Evolutionary conservation across 2,888 invertebrate species (phyloP).

Genomic region (Chrysolina americana): DNA sequence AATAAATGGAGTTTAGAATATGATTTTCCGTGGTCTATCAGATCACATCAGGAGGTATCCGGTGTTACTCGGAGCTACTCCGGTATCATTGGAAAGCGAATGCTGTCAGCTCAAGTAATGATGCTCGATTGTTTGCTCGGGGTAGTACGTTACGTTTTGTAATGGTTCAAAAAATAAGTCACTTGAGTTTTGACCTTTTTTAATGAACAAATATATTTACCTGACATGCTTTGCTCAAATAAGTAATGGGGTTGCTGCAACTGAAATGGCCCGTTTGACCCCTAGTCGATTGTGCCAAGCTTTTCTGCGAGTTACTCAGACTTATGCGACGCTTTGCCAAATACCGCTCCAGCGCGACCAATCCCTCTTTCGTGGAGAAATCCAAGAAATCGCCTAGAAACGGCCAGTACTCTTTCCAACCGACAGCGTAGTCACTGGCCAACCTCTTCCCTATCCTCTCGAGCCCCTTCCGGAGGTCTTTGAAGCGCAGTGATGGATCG

Average conservation of each 20-base stretch:
- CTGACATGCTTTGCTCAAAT: constrained; percentile 75
- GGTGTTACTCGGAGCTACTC: too few species aligned
- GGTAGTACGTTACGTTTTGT: too few species aligned
- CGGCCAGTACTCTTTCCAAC: constrained; percentile 95
- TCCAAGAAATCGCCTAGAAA: constrained; percentile 89
- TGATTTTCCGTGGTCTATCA: too few species aligned
- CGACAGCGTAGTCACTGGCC: constrained; percentile 80
- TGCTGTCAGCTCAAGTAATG: too few species aligned
- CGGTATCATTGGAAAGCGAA: too few species aligned
- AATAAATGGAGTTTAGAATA: too few species aligned
- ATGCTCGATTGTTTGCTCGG: too few species aligned
- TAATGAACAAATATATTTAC: constrained; percentile 65
- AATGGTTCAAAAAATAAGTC: too few species aligned
- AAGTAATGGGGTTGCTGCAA: constrained; percentile 69
- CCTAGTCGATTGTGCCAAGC: constrained; percentile 34
- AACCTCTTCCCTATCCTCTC: constrained; percentile 85
- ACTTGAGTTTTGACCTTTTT: too few species aligned
- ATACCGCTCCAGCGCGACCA: constrained; percentile 82
- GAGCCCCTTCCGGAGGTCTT: constrained; percentile 89
- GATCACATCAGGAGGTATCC: too few species aligned
- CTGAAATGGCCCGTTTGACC: constrained; percentile 37
- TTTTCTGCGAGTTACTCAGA: constrained; percentile 38
- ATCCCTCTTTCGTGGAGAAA: constrained; percentile 81
- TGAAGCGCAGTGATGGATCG: constrained; percentile 58
- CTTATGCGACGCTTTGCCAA: constrained; percentile 69